A percentile compares a stretch with the other conserved stretches of the same genome.
phyloP scores from a whole-genome alignment of 2,797 vertebrate species.

The Crocidura indochinensis region DNA sequence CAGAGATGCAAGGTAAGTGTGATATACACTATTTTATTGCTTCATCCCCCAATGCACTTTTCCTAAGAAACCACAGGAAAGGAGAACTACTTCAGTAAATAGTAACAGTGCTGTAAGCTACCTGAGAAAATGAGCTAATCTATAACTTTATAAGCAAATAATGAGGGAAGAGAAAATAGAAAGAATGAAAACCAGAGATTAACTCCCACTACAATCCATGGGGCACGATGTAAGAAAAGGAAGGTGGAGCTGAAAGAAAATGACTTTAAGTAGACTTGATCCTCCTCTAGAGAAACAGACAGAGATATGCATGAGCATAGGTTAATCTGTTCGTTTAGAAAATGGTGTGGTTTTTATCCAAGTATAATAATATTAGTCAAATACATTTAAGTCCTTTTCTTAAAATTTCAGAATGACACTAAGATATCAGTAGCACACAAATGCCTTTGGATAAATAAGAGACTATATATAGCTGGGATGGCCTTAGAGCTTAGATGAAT shows the following conservation, averaged over 20 bases:
- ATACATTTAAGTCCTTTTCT: slow-evolving; percentile 24
- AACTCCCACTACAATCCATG: not conserved
- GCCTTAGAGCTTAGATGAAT: not conserved
- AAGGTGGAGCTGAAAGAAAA: not conserved
- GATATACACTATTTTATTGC: too few species aligned
- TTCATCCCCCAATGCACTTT: not conserved
- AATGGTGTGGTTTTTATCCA: not conserved
- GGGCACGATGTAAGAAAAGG: not conserved
- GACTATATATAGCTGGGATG: not conserved
- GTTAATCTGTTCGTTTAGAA: not conserved
- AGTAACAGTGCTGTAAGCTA: not conserved
- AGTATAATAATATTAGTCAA: not conserved
- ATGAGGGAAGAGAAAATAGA: not conserved
- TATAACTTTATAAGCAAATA: too few species aligned
- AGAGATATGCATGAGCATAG: not conserved
- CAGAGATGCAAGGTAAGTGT: too few species aligned
- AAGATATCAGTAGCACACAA: not conserved
- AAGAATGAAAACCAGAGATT: not conserved
- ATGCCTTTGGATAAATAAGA: not conserved
- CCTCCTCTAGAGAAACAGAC: not conserved
- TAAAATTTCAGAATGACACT: slow-evolving; percentile 18
- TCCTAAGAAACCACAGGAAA: not conserved
- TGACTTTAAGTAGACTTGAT: fast-evolving
- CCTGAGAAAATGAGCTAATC: too few species aligned
- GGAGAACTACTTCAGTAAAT: not conserved